A percentile compares a stretch with the other conserved stretches of the same genome.
Conservation (phyloP, 1,140 invertebrate genomes). For the Phymorhynchus buccinoides region DNA sequence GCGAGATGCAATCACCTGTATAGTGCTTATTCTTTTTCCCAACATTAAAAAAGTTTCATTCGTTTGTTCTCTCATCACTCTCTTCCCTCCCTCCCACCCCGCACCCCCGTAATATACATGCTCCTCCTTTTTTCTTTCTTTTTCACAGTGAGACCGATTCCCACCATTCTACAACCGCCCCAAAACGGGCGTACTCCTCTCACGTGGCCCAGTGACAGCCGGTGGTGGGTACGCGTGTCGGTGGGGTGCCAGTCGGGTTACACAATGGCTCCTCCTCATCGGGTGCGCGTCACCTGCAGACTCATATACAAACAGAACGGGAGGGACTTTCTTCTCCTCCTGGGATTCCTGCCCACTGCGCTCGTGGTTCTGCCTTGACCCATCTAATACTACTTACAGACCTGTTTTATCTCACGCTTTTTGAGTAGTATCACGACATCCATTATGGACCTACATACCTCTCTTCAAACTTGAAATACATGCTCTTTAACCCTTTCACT, state of each 20-base stretch:
- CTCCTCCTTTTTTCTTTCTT: not conserved
- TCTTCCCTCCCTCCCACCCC: not conserved
- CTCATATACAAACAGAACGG: not conserved
- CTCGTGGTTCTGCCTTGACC: not conserved
- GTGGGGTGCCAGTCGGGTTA: not conserved
- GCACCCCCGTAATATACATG: not conserved
- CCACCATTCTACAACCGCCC: not conserved
- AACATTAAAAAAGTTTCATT: no score
- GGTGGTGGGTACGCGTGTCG: not conserved
- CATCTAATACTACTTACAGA: no score
- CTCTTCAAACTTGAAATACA: no score
- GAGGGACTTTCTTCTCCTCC: not conserved
- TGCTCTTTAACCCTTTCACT: no score
- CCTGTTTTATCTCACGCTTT: no score
- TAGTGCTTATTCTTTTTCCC: no score
- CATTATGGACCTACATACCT: no score
- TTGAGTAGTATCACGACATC: no score
- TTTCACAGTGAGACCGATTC: not conserved
- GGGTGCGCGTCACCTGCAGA: not conserved
- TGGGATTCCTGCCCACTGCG: not conserved
- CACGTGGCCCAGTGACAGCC: not conserved
- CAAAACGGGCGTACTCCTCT: not conserved
- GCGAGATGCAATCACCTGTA: no score
- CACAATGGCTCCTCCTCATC: not conserved
- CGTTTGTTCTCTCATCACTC: not conserved